Base-by-base conservation (phyloP, 2,113 vertebrate species). In the Girardinichthys multiradiatus region DNA sequence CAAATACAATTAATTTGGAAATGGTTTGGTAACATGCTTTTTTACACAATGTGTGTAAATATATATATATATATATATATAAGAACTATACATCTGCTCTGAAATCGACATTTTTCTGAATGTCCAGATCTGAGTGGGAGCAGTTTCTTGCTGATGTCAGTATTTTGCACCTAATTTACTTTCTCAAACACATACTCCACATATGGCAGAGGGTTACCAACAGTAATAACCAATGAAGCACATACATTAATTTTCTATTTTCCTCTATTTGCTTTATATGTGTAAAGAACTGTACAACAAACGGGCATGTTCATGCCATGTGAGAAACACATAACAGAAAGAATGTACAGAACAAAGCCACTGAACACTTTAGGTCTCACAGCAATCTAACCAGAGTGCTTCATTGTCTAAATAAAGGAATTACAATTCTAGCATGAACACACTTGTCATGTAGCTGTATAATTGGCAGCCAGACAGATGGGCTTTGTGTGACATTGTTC, bases 341-440 rank as follows among this genome's bases (percentile, higher is more conserved):
- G 58, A 57, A 58, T 37, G 42, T 8, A 58, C 4, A 42, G 39
- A 75, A 68, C 64, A 19, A 12, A 19, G 66, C 39, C 3, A 29
- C 1, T 27, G 2, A n/a, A 35, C 27, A 65, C 24, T 57, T 35
- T 51, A 26, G 12, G 51, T 57, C 45, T 33, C 39, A 68, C 11
- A 59, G 60, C 70, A 70, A 64, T 73, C 64, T 63, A 42, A 54
- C 57, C 62, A n/a, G 66, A 59, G 37, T 65, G 63, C n/a, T 13
- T 64, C 21, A 65, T 28, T 65, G 68, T 77, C 81, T 77, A 86
- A 88, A 90, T 84, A 76, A 67, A 74, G 76, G 72, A 81, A 86
- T 87, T 82, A 73, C 33, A 37, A 84, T 85, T 78, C 79, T n/a
- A 51, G 68, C 77, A 66, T 77, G 66, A 26, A 12, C 64, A 48